phyloP scores from a whole-genome alignment of 1,140 invertebrate genomes.

The Polypedilum vanderplanki region DNA sequence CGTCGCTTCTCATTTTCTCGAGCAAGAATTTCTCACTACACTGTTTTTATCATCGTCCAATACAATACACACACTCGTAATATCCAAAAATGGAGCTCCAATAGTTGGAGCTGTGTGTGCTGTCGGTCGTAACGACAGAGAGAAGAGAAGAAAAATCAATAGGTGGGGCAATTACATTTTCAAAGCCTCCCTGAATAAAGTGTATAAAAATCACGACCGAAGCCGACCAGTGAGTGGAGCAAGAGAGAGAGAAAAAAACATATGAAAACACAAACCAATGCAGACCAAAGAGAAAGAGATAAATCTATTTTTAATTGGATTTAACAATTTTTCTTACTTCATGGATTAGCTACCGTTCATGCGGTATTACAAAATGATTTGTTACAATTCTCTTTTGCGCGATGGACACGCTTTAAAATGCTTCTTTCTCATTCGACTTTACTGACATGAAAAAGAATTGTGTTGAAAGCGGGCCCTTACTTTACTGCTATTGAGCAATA shows the following conservation, averaged over 20 bases:
- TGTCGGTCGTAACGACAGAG: background rate
- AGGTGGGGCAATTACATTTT: slow-evolving; percentile 10
- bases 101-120: slow-evolving; percentile 9
- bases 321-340: slow-evolving; percentile 8
- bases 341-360: slow-evolving; percentile 11
- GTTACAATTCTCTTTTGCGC: background rate
- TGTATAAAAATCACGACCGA: slow-evolving; percentile 26
- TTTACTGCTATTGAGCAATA: slow-evolving; percentile 9
- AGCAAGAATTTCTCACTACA: background rate
- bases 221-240: background rate
- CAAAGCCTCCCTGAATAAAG: background rate
- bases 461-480: background rate
- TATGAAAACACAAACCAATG: background rate
- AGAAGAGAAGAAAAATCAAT: slow-evolving; percentile 7
- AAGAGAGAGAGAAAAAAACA: background rate
- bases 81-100: slow-evolving; percentile 9
- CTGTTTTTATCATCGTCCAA: background rate
- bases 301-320: slow-evolving; percentile 25
- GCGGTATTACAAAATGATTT: slow-evolving; percentile 13
- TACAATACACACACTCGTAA: background rate
- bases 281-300: slow-evolving; percentile 22
- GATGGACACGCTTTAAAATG: background rate
- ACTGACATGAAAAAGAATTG: background rate
- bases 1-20: slow-evolving; percentile 1
- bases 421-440: background rate